Conservation (phyloP, 2,888 invertebrate genomes). For the Eilema sororculum region DNA sequence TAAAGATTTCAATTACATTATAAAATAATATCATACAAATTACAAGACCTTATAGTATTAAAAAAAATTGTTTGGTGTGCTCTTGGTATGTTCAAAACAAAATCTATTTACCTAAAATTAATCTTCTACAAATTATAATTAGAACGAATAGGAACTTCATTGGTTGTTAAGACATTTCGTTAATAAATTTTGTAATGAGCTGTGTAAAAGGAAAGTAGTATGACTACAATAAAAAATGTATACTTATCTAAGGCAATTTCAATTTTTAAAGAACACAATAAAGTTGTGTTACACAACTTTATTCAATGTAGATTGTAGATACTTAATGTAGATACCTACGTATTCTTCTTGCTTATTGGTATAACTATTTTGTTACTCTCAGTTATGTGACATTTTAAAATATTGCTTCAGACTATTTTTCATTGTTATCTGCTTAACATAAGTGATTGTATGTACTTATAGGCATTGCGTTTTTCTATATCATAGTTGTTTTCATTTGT, state of each 20-base stretch:
- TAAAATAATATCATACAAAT: slow-evolving; percentile 54
- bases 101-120: slow-evolving; percentile 44
- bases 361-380: too few relatives aligned
- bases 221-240: background rate
- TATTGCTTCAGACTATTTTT: background rate
- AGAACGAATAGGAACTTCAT: slow-evolving; percentile 55
- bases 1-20: slow-evolving; percentile 43
- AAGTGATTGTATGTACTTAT: slow-evolving; percentile 43
- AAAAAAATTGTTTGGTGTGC: slow-evolving; percentile 44
- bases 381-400: too few relatives aligned
- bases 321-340: background rate
- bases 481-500: background rate
- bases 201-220: slow-evolving; percentile 3
- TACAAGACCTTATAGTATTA: slow-evolving; percentile 55
- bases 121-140: slow-evolving; percentile 40
- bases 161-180: slow-evolving; percentile 36
- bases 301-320: background rate
- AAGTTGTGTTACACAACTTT: slow-evolving; percentile 2
- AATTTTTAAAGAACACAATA: background rate
- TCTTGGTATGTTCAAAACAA: slow-evolving; percentile 39
- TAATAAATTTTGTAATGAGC: slow-evolving; percentile 32
- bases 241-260: slow-evolving; percentile 10
- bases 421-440: slow-evolving; percentile 43
- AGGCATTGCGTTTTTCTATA: slow-evolving; percentile 35
- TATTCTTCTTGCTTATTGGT: background rate